phyloP scores from a whole-genome alignment of 2,888 invertebrate genomes.

The Sympetrum striolatum region DNA sequence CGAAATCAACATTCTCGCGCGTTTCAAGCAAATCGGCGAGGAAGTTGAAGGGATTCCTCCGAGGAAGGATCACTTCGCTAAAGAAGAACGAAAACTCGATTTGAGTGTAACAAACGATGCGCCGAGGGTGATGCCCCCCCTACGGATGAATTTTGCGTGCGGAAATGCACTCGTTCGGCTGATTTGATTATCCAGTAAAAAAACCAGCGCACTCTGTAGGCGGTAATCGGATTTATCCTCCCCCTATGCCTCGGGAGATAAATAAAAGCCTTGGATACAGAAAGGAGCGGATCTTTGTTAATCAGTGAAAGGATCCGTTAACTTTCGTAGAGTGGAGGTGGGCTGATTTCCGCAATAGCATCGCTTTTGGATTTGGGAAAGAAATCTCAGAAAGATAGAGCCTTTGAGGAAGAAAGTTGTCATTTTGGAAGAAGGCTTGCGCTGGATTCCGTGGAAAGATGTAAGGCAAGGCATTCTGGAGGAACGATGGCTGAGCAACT shows the following conservation, averaged over 20 bases:
- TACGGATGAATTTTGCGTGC: too few relatives aligned
- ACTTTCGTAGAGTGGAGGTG: neutral
- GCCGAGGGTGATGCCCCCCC: too few relatives aligned
- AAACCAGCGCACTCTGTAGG: too few relatives aligned
- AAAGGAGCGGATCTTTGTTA: neutral
- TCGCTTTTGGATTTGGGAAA: neutral
- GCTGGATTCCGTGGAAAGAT: neutral
- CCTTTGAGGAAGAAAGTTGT: neutral
- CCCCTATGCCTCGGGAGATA: too few relatives aligned
- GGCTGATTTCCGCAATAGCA: too few relatives aligned
- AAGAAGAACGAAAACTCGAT: neutral
- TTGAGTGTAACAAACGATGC: neutral
- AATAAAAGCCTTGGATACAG: neutral
- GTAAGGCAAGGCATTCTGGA: neutral
- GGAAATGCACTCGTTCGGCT: too few relatives aligned
- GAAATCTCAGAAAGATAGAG: neutral
- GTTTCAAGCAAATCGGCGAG: neutral
- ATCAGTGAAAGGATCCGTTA: neutral
- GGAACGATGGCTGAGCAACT: neutral
- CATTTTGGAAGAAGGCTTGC: neutral
- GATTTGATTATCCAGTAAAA: too few relatives aligned
- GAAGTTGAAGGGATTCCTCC: neutral
- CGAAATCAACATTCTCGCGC: neutral
- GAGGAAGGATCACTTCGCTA: neutral
- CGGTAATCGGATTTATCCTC: too few relatives aligned